Conservation (phyloP, 1,140 invertebrate genomes). For the Tribolium madens region DNA sequence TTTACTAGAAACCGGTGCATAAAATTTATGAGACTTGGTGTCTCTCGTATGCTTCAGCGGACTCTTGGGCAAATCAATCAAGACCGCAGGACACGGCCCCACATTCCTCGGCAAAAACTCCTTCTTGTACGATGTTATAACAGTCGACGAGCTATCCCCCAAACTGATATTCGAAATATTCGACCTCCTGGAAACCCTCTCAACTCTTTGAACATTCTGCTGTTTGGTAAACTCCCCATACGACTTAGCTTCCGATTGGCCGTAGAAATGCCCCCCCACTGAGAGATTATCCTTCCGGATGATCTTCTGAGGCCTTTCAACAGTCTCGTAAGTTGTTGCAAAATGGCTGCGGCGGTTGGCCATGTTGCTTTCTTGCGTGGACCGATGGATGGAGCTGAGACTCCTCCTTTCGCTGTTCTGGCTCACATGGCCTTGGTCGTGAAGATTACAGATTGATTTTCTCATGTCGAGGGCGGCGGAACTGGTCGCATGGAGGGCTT, state of each 20-base stretch:
- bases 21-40: slow-evolving; percentile 86
- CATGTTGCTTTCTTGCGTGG: slow-evolving; percentile 66
- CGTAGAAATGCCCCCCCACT: slow-evolving; percentile 78
- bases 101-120: slow-evolving; percentile 78
- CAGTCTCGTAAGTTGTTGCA: slow-evolving; percentile 63
- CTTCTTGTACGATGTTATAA: slow-evolving; percentile 79
- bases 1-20: slow-evolving; percentile 69
- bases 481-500: slow-evolving; percentile 68
- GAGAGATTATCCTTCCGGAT: slow-evolving; percentile 74
- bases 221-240: slow-evolving; percentile 77
- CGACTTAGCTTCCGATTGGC: slow-evolving; percentile 73
- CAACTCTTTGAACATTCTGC: slow-evolving; percentile 67
- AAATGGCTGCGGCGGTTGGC: slow-evolving; percentile 65
- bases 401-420: slow-evolving; percentile 79
- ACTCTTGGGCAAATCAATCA: slow-evolving; percentile 78
- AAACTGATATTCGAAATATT: slow-evolving; percentile 80
- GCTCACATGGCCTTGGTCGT: slow-evolving; percentile 75
- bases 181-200: slow-evolving; percentile 70
- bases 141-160: slow-evolving; percentile 70
- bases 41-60: slow-evolving; percentile 86
- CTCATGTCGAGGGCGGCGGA: slow-evolving; percentile 81
- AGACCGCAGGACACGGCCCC: slow-evolving; percentile 82
- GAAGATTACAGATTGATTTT: slow-evolving; percentile 82
- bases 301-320: slow-evolving; percentile 70
- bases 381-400: slow-evolving; percentile 80